These are phyloP conservation scores for Loriculus beryllinus DNA, from an alignment of 2,797 vertebrate species.

Conservation along the genomic window DNA sequence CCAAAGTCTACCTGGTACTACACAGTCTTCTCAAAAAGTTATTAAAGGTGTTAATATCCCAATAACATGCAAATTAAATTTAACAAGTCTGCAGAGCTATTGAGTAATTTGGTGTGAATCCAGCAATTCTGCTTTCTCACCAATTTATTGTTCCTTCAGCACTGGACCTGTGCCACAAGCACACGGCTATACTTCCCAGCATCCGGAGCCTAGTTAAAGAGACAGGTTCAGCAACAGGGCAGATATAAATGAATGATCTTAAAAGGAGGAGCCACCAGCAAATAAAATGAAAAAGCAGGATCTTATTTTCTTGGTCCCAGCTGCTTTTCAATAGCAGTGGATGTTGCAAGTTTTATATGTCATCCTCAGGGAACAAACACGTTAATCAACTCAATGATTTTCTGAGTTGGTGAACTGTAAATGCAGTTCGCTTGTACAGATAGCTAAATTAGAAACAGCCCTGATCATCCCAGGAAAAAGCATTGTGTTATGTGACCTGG, in stretches of 20 bases:
- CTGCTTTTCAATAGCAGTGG: not conserved
- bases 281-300: not conserved
- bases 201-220: not conserved
- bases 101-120: constrained; percentile 16
- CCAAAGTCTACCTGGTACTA: not conserved
- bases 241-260: not conserved
- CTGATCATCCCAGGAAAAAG: not conserved
- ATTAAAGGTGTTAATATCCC: not conserved
- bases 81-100: not conserved
- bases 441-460: not conserved
- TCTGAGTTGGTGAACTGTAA: not conserved
- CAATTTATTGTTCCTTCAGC: not conserved
- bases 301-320: not conserved
- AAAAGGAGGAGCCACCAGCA: not conserved
- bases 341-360: not conserved
- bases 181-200: not conserved
- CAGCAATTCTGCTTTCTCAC: constrained; percentile 18
- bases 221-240: not conserved
- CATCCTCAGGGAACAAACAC: not conserved
- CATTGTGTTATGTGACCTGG: not conserved
- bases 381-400: not conserved
- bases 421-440: not conserved
- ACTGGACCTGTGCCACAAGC: constrained; percentile 11
- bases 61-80: not conserved
- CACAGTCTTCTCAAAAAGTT: not conserved